Conservation (phyloP, 2,888 invertebrate species). For the Campoletis raptor region DNA sequence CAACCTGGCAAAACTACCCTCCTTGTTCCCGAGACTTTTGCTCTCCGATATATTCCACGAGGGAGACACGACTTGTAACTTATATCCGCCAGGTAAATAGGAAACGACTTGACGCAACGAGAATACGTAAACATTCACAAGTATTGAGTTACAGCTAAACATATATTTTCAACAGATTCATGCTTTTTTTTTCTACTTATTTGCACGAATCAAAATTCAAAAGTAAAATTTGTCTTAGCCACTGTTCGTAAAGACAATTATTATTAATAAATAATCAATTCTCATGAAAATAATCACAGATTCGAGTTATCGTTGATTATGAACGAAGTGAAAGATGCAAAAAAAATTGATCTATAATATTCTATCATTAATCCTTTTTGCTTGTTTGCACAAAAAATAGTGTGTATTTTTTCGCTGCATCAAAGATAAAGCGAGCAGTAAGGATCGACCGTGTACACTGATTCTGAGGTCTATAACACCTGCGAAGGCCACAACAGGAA, state of each 20-base stretch:
- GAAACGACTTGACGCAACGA: conserved; percentile 44
- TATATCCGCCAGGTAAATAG: conserved; percentile 56
- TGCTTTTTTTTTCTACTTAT: background rate
- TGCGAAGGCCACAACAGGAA: conserved; percentile 49
- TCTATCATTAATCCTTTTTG: conserved; percentile 30
- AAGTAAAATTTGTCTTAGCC: background rate
- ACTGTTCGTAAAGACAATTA: background rate
- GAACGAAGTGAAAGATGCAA: background rate
- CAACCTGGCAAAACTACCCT: conserved; percentile 22
- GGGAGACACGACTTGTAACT: conserved; percentile 40
- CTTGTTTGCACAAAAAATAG: conserved; percentile 31
- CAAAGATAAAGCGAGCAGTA: background rate
- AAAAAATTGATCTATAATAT: conserved; percentile 38
- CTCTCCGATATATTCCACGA: conserved; percentile 33
- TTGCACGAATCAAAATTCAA: background rate
- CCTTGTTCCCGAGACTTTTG: conserved; percentile 39
- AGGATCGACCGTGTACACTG: conserved; percentile 44
- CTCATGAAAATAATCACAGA: background rate
- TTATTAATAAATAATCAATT: background rate
- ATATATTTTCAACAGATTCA: background rate
- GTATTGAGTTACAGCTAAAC: background rate
- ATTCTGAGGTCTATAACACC: conserved; percentile 48
- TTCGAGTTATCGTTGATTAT: background rate
- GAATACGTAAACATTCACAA: conserved; percentile 53
- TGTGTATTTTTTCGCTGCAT: conserved; percentile 4